Percentiles rank a stretch among this genome's conserved stretches.
Evolutionary conservation across 1,140 invertebrate genomes (phyloP).

Genomic region (Dryas iulia): DNA sequence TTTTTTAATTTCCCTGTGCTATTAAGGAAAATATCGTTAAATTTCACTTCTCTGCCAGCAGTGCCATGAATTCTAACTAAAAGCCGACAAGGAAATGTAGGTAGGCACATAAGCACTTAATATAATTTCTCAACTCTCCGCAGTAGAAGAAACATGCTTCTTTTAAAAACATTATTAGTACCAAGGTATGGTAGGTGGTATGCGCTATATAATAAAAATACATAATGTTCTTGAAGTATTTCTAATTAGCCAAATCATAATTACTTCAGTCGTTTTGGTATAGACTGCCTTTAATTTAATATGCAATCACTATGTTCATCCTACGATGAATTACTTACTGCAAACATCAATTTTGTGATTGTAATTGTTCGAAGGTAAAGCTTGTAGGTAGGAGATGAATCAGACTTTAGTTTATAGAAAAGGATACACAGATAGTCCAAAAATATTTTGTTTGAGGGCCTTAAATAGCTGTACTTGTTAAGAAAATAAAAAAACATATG

Average conservation of each 20-base stretch:
- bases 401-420: neutral
- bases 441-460: neutral
- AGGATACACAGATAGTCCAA: neutral
- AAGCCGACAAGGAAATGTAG: too few relatives aligned
- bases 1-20: too few relatives aligned
- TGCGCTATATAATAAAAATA: neutral
- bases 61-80: too few relatives aligned
- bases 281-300: neutral
- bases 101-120: too few relatives aligned
- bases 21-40: too few relatives aligned
- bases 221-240: neutral
- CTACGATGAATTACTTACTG: neutral
- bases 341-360: slow-evolving; percentile 1
- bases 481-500: neutral
- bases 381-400: neutral
- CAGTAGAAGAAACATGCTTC: too few relatives aligned
- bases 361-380: neutral
- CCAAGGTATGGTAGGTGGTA: too few relatives aligned
- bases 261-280: neutral
- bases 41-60: too few relatives aligned
- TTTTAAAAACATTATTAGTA: too few relatives aligned
- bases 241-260: neutral
- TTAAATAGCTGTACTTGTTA: neutral
- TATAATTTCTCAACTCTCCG: too few relatives aligned
- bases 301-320: neutral